Conservation (phyloP, 2,888 invertebrate species). For the Drosophila colorata region DNA sequence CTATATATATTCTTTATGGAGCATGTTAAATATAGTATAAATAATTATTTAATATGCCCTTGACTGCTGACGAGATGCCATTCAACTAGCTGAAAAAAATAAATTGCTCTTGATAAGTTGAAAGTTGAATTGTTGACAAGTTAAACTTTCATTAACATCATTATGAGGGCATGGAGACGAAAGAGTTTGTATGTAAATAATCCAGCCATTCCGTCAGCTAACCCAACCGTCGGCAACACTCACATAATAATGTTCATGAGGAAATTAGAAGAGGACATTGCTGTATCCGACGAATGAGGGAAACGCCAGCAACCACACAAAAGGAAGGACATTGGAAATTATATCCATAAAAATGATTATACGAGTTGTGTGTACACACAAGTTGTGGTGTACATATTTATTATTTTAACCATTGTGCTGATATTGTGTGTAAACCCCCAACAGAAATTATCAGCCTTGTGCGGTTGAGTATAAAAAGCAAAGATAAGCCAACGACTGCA, state of each 20-base stretch:
- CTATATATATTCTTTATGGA: no score
- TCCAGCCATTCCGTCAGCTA: conserved; percentile 2
- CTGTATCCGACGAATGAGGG: conserved; percentile 68
- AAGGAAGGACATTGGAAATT: conserved; percentile 81
- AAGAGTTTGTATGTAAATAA: conserved; percentile 3
- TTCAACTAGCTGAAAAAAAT: no score
- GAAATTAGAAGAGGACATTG: conserved; percentile 84
- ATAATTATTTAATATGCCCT: no score
- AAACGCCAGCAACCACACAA: conserved; percentile 37
- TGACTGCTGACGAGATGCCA: no score
- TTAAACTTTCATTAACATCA: not conserved
- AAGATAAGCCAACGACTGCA: conserved; percentile 80
- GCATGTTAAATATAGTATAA: no score
- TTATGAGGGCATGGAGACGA: not conserved
- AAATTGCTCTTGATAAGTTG: no score
- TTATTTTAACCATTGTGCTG: conserved; percentile 76
- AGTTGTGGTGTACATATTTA: conserved; percentile 51
- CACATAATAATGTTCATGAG: conserved; percentile 57
- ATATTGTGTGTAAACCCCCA: conserved; percentile 54
- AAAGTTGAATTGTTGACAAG: no score
- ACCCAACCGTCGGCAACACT: conserved; percentile 11
- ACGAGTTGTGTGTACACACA: conserved; percentile 3
- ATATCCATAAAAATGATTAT: conserved; percentile 83
- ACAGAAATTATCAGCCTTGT: conserved; percentile 55
- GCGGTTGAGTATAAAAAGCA: conserved; percentile 82